Evolutionary conservation across 2,888 invertebrate genomes (phyloP), one percentile per base, ranked within the genome.

Genomic region (Plagiodera versicolora): DNA sequence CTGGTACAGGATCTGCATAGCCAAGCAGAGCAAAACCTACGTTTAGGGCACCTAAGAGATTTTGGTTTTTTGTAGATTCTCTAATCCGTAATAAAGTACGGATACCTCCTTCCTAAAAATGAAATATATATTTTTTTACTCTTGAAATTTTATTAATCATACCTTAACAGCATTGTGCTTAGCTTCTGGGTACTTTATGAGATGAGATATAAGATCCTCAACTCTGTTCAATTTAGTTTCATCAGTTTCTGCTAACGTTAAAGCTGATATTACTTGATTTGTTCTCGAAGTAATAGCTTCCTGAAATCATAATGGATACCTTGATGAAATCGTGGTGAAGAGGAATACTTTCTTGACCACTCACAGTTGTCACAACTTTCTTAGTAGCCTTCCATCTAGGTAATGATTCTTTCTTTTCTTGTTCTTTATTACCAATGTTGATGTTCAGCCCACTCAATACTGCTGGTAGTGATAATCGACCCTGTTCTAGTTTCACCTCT

Each of bases 151-250:
- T 45, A 46, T 48, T 49, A 18, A 28, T 28, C 14, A 9, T 78
- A 88, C 87, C 84, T 90, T 90, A 48, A 90, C 85, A 66, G 91
- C 91, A 65, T 86, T 84, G 74, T 87, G 86, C 70, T 89, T 84
- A 2, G 90, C 86, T 72, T 90, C 89, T 0, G 91, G 90, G 79
- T 88, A 89, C 69, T 87, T 84, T 66, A 86, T 84, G n/a, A 94
- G 79, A 75, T 94, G 92, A 0, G 81, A 80, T 44, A 89, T 85
- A 49, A 94, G 82, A 71, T 90, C 88, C 72, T 90, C 89, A 0
- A 91, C 79, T 69, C 90, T 82, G 53, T 84, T 82, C 64, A 86
- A 77, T 66, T 84, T 84, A 2, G 88, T 86, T 8, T 83, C 81
- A 11, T 81, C 78, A 1, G 83, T 83, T 71, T 84, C 83, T 0